Evolutionary conservation across 1,140 invertebrate species (phyloP).

Genomic region (Drosophila lini): DNA sequence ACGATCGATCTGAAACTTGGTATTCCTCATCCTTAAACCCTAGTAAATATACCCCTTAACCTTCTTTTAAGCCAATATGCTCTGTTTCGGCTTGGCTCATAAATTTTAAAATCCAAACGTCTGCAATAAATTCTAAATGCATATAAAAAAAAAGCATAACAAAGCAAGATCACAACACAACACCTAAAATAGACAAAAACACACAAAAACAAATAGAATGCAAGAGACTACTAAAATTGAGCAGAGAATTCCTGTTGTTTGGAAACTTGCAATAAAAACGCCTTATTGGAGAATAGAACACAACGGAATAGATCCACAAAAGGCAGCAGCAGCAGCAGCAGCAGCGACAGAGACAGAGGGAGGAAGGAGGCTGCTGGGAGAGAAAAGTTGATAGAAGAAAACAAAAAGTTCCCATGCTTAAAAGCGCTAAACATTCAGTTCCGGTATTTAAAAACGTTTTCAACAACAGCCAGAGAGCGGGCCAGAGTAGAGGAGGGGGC

Average conservation of each 20-base stretch:
- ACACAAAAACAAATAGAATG: constrained; percentile 13
- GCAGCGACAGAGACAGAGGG: constrained; percentile 3
- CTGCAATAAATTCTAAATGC: constrained; percentile 77
- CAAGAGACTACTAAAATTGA: constrained; percentile 28
- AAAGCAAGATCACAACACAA: constrained; percentile 56
- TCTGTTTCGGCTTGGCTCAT: constrained; percentile 44
- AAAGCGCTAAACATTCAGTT: constrained; percentile 83
- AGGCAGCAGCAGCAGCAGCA: constrained; percentile 21
- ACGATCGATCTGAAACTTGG: not conserved
- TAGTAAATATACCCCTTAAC: constrained; percentile 1
- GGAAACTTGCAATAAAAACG: constrained; percentile 70
- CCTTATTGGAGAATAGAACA: constrained; percentile 49
- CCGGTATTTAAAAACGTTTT: constrained; percentile 83
- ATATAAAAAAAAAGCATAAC: constrained; percentile 64
- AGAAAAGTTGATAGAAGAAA: constrained; percentile 60
- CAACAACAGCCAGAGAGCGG: constrained; percentile 54
- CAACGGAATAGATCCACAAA: constrained; percentile 48
- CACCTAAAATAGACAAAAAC: constrained; percentile 73
- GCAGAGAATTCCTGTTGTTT: constrained; percentile 66
- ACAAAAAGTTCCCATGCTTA: constrained; percentile 83
- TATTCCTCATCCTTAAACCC: not conserved
- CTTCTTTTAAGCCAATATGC: constrained; percentile 1
- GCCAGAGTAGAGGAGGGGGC: not conserved
- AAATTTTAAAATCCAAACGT: constrained; percentile 71
- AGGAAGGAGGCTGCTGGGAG: constrained; percentile 34